Conservation (phyloP, 2,113 vertebrate species). For the Chinchilla lanigera region DNA sequence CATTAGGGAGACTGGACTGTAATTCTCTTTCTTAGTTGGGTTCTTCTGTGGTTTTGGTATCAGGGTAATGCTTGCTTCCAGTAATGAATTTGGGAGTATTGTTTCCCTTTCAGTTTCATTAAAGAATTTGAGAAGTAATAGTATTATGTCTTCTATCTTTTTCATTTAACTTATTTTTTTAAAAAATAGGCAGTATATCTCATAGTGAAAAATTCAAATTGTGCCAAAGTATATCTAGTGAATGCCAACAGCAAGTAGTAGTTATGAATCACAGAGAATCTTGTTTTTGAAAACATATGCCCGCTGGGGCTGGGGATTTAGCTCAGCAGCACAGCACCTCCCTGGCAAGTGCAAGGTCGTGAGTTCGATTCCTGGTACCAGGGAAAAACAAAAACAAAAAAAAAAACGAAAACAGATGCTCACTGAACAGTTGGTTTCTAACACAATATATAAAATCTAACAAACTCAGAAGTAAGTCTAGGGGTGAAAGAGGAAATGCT, state of each 20-base stretch:
- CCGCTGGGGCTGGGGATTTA: no score
- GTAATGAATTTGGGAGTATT: no score
- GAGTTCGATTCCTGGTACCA: no score
- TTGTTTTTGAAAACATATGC: conserved; percentile 1
- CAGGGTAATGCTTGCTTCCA: no score
- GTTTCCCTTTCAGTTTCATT: no score
- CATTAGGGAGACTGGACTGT: no score
- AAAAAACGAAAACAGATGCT: not conserved
- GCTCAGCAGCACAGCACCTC: no score
- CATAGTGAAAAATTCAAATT: not conserved
- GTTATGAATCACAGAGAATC: not conserved
- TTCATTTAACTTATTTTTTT: conserved; percentile 3
- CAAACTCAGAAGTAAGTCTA: not conserved
- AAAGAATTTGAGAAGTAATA: no score
- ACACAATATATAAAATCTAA: not conserved
- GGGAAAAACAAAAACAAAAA: no score
- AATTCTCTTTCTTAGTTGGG: no score
- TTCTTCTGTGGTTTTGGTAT: no score
- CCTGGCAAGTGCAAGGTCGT: no score
- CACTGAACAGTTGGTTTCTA: conserved; percentile 19
- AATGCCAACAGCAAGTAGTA: not conserved
- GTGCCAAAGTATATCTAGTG: not conserved
- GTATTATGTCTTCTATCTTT: not conserved
- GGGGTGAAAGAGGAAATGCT: not conserved
- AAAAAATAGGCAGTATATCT: not conserved